Percentiles rank a stretch among this genome's conserved stretches.
phyloP scores from a whole-genome alignment of 2,797 vertebrate genomes.

The Paramormyrops hopkinsi region DNA sequence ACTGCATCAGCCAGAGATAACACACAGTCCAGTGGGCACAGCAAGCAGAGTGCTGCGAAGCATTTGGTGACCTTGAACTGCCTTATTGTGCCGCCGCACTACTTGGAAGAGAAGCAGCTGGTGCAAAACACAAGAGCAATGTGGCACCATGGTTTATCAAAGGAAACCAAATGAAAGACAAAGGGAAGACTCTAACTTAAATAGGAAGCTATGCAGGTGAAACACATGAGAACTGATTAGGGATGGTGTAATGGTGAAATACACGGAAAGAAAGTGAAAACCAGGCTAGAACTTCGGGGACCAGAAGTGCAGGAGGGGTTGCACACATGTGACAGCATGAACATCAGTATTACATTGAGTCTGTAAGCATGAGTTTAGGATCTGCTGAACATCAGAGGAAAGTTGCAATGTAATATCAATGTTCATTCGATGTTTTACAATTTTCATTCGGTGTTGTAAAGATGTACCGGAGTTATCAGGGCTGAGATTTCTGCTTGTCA shows the following conservation, averaged over 20 bases:
- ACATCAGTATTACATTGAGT: neutral
- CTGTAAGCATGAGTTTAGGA: neutral
- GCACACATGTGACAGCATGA: neutral
- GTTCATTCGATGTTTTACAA: neutral
- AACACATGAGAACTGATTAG: neutral
- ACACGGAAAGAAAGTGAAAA: neutral
- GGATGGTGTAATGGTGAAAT: neutral
- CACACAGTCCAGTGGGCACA: neutral
- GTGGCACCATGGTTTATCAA: neutral
- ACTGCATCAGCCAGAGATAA: neutral
- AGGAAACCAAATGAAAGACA: neutral
- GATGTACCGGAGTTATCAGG: neutral
- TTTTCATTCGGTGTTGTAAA: neutral
- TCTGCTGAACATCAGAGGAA: neutral
- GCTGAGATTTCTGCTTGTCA: neutral
- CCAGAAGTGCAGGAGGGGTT: neutral
- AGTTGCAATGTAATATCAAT: neutral
- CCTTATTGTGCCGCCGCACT: constrained; percentile 27
- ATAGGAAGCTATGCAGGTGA: neutral
- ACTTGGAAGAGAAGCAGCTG: constrained; percentile 42
- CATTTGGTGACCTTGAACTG: constrained; percentile 41
- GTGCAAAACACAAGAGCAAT: constrained; percentile 27
- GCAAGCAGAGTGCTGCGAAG: constrained; percentile 3
- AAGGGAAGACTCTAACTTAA: neutral
- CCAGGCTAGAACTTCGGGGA: neutral